Evolutionary conservation across 2,888 invertebrate genomes (phyloP).

Genomic region (Aleiodes leptofemur): DNA sequence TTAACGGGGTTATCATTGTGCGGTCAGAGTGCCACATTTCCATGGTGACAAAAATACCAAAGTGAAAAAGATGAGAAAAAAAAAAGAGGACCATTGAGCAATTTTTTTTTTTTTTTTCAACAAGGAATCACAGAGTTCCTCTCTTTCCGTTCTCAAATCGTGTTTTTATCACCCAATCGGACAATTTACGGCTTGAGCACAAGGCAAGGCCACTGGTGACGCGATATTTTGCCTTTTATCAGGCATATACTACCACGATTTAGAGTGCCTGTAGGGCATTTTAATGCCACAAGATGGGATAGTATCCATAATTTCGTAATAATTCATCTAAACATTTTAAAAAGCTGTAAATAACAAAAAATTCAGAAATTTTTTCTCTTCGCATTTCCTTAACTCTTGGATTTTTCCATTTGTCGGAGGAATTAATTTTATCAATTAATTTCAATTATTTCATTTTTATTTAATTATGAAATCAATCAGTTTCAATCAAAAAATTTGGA

Average conservation of each 20-base stretch:
- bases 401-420: background rate
- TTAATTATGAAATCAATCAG: constrained; percentile 21
- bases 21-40: no score
- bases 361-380: background rate
- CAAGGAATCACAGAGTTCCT: constrained; percentile 2
- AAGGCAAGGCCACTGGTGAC: constrained; percentile 29
- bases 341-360: background rate
- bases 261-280: constrained; percentile 8
- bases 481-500: no score
- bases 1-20: no score
- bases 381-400: no score
- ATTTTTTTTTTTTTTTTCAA: background rate
- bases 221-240: constrained; percentile 32
- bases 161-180: constrained; percentile 28
- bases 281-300: constrained; percentile 6
- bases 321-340: constrained; percentile 25
- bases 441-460: background rate
- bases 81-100: background rate
- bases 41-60: background rate
- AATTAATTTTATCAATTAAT: constrained; percentile 20
- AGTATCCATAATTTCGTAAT: constrained; percentile 22
- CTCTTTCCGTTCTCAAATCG: background rate
- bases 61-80: background rate
- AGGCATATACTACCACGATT: constrained; percentile 19
- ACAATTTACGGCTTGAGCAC: constrained; percentile 29